Conservation (phyloP, 2,888 invertebrate genomes). For the Melanostoma scalare region DNA sequence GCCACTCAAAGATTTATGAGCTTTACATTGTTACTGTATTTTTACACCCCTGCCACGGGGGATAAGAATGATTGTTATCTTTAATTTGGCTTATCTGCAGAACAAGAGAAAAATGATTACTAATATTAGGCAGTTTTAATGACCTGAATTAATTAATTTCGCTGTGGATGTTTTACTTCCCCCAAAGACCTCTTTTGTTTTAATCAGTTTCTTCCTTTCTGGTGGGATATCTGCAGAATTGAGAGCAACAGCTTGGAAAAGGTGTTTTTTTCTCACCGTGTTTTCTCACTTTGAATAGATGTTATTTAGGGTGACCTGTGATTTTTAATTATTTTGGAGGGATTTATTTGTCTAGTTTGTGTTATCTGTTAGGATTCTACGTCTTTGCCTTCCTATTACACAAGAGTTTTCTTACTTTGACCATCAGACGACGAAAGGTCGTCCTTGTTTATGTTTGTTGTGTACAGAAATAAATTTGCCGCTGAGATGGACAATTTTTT, state of each 20-base stretch:
- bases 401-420: slow-evolving; percentile 14
- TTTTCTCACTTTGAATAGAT: slow-evolving; percentile 27
- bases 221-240: slow-evolving; percentile 16
- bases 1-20: slow-evolving; percentile 37
- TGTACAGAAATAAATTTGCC: slow-evolving; percentile 54
- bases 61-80: slow-evolving; percentile 53
- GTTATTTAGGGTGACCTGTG: slow-evolving; percentile 30
- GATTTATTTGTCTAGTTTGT: slow-evolving; percentile 43
- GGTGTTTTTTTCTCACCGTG: neutral
- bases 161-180: slow-evolving; percentile 25
- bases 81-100: slow-evolving; percentile 56
- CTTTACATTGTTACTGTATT: slow-evolving; percentile 21
- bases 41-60: neutral
- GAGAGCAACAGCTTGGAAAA: slow-evolving; percentile 20
- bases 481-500: slow-evolving; percentile 4
- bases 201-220: slow-evolving; percentile 36
- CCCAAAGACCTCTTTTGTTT: slow-evolving; percentile 29
- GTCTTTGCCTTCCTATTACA: too few relatives aligned
- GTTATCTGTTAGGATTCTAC: neutral
- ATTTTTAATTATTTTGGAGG: slow-evolving; percentile 39
- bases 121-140: slow-evolving; percentile 64
- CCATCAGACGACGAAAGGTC: slow-evolving; percentile 27
- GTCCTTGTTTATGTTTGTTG: slow-evolving; percentile 35
- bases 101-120: slow-evolving; percentile 44
- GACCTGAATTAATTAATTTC: slow-evolving; percentile 58